A percentile compares a stretch with the other conserved stretches of the same genome.
phyloP scores from a whole-genome alignment of 2,113 vertebrate species.

The Cryptoleucopteryx plumbea region DNA sequence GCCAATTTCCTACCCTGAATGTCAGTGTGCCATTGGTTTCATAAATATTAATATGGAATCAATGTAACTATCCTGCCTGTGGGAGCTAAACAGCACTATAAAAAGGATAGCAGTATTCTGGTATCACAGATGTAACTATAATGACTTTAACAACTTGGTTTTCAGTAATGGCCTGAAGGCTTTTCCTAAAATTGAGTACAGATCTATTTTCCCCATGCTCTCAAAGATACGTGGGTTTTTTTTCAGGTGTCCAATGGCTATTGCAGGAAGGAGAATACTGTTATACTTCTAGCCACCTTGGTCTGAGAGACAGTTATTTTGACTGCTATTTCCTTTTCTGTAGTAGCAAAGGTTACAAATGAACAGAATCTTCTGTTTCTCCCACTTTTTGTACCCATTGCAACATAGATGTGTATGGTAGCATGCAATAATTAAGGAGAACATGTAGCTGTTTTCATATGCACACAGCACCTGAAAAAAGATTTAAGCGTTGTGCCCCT shows the following conservation, averaged over 20 bases:
- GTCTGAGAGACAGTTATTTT: background rate
- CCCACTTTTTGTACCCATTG: background rate
- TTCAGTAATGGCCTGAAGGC: background rate
- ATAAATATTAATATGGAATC: slow-evolving; percentile 13
- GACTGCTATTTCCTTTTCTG: background rate
- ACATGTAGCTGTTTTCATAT: background rate
- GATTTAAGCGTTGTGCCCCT: background rate
- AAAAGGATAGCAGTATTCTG: background rate
- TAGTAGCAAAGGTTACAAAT: background rate
- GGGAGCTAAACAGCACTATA: background rate
- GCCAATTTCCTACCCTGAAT: slow-evolving; percentile 13
- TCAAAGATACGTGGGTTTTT: background rate
- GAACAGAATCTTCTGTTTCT: background rate
- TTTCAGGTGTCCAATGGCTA: background rate
- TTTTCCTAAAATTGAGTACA: background rate
- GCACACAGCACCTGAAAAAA: background rate
- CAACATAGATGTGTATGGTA: background rate
- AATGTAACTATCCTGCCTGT: background rate
- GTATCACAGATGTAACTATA: background rate
- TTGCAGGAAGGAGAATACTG: background rate
- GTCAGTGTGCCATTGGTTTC: background rate
- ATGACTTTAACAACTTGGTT: background rate
- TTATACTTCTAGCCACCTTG: background rate
- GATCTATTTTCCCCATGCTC: background rate
- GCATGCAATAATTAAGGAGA: background rate